Percentiles rank a stretch among this genome's conserved stretches.
Conservation (phyloP, 1,140 invertebrate genomes). For the Leguminivora glycinivorella region DNA sequence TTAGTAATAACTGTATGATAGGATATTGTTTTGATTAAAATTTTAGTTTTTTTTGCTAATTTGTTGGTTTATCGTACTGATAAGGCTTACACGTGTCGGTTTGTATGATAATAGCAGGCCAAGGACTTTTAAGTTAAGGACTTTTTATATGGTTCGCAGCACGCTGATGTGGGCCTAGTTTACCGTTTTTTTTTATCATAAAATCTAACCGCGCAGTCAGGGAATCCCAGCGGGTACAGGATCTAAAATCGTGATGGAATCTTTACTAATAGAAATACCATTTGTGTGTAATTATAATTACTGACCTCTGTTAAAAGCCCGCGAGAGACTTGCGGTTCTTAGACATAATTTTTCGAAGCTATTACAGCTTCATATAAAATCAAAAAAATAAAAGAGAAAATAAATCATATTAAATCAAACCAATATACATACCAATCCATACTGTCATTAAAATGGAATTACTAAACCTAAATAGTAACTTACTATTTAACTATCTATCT, state of each 20-base stretch:
- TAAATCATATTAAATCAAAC: too few relatives aligned
- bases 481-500: background rate
- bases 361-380: too few relatives aligned
- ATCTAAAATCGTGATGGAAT: background rate
- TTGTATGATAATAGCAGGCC: background rate
- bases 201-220: background rate
- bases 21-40: background rate
- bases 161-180: background rate
- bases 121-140: background rate
- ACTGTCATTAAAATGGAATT: too few relatives aligned
- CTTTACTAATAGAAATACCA: background rate
- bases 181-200: constrained; percentile 10
- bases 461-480: too few relatives aligned
- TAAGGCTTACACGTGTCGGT: constrained; percentile 7
- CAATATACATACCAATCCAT: too few relatives aligned
- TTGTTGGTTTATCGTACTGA: constrained; percentile 20
- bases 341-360: too few relatives aligned
- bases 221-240: constrained; percentile 10
- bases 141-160: background rate
- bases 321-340: background rate
- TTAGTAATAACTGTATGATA: constrained; percentile 1
- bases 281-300: background rate
- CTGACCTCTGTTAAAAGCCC: background rate
- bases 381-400: too few relatives aligned
- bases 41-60: background rate